Evolutionary conservation across 2,888 invertebrate genomes (phyloP), one percentile per base, ranked within the genome.

Genomic region (Drosophila lacicola): DNA sequence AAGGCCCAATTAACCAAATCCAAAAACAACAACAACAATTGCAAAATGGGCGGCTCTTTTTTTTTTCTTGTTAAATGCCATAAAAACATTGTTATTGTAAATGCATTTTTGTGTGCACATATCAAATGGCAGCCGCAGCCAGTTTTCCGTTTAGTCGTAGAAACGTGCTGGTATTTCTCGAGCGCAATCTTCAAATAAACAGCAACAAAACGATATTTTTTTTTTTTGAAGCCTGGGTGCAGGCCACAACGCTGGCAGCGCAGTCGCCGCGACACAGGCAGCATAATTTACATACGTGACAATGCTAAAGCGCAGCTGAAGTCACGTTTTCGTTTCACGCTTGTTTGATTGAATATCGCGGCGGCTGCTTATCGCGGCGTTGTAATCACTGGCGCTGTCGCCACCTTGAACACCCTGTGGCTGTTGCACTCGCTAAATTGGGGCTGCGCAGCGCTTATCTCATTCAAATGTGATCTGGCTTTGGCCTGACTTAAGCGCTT

Each of bases 321-420:
- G 90, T 90, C 90, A 90, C 91, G 91, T 90, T 91, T 90, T 51
- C 62, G 64, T 70, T 79, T 79, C 72, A 74, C 75, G 82, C 85
- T 75, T 64, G 64, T 80, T 74, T 77, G 75, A 74, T 75, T 74
- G 65, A 67, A 45, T 50, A n/a, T n/a, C n/a, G 47, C 19, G 47
- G 47, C 19, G 51, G 41, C 21, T 46, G 66, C 60, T 57, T 61
- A 41, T 62, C 55, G 55, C 47, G 17, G 21, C 54, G 37, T 37
- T 67, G 51, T 67, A 66, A 67, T 67, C 67, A 51, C 17, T 37
- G 9, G 11, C 36, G 14, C 17, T 33, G n/a, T 14, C 45, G 29
- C 19, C 41, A 45, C 49, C 19, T 9, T 14, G 34, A 55, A 33
- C 74, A 73, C 74, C 72, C 73, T 73, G 72, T 70, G 19, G 4